phyloP scores from a whole-genome alignment of 2,797 vertebrate species.

The Syngnathus acus region DNA sequence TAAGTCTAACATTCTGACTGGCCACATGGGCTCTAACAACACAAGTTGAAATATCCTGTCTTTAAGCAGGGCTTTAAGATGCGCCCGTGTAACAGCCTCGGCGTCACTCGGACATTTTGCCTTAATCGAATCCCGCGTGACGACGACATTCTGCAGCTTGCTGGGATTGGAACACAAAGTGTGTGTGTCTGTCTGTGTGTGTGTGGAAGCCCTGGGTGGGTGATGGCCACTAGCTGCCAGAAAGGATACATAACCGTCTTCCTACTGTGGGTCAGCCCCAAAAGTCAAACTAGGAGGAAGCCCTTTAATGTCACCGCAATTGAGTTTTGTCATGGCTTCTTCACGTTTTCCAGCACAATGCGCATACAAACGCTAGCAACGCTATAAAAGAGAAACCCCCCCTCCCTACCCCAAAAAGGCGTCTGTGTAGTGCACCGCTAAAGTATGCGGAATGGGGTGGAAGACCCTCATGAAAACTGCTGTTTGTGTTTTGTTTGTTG shows the following conservation, averaged over 20 bases:
- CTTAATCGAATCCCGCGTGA: slow-evolving; percentile 15
- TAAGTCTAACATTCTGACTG: slow-evolving; percentile 53
- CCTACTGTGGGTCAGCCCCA: slow-evolving; percentile 49
- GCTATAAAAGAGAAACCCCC: slow-evolving; percentile 25
- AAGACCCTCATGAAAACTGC: slow-evolving; percentile 59
- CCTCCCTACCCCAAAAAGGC: slow-evolving; percentile 20
- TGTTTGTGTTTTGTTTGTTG: slow-evolving; percentile 13
- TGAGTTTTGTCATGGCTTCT: slow-evolving; percentile 63
- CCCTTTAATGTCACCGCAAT: slow-evolving; percentile 60
- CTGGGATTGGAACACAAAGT: slow-evolving; percentile 61
- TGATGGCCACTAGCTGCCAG: slow-evolving; percentile 80
- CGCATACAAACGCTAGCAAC: slow-evolving; percentile 27
- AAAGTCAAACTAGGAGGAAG: slow-evolving; percentile 66
- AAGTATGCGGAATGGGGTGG: slow-evolving; percentile 54
- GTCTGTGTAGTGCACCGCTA: slow-evolving; percentile 42
- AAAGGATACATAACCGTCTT: slow-evolving; percentile 54
- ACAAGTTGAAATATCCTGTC: slow-evolving; percentile 18
- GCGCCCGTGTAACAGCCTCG: background rate
- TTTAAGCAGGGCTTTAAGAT: background rate
- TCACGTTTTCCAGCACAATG: slow-evolving; percentile 47
- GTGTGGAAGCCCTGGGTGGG: slow-evolving; percentile 79
- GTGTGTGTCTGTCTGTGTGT: slow-evolving; percentile 14
- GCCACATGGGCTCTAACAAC: slow-evolving; percentile 38
- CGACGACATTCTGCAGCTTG: slow-evolving; percentile 63
- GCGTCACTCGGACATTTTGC: background rate